phyloP scores from a whole-genome alignment of 2,797 vertebrate species.

The Muscicapa striata region DNA sequence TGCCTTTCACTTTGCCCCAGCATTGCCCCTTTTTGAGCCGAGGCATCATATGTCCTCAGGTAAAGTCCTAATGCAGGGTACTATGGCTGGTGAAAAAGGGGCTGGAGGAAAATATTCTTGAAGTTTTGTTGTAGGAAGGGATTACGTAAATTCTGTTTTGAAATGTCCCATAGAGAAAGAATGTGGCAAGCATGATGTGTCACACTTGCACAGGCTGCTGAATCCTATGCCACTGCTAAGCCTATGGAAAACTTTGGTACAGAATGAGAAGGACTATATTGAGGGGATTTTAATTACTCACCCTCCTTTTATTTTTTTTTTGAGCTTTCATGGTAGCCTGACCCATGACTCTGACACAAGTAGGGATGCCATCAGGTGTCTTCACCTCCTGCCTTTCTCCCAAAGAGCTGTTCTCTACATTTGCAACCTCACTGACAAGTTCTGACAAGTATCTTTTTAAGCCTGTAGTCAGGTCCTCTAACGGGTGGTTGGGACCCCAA shows the following conservation, averaged over 20 bases:
- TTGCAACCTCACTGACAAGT: background rate
- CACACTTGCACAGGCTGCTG: background rate
- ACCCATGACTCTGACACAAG: background rate
- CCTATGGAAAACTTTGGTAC: background rate
- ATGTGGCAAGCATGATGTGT: background rate
- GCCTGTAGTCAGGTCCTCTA: too few species aligned
- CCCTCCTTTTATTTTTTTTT: background rate
- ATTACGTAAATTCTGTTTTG: background rate
- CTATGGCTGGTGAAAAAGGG: background rate
- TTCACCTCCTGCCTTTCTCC: background rate
- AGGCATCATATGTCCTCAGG: background rate
- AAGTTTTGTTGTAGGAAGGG: background rate
- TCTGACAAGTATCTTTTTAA: background rate
- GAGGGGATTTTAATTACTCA: background rate
- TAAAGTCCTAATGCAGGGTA: background rate
- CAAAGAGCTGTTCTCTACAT: background rate
- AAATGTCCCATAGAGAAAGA: background rate
- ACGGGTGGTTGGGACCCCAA: background rate
- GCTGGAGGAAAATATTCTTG: background rate
- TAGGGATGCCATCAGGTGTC: background rate
- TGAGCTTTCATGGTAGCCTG: background rate
- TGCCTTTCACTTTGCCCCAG: background rate
- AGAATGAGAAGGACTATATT: background rate
- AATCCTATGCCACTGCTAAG: background rate
- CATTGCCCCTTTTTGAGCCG: background rate